phyloP scores from a whole-genome alignment of 2,113 vertebrate genomes.

The Hypocryptadius cinnamomeus region DNA sequence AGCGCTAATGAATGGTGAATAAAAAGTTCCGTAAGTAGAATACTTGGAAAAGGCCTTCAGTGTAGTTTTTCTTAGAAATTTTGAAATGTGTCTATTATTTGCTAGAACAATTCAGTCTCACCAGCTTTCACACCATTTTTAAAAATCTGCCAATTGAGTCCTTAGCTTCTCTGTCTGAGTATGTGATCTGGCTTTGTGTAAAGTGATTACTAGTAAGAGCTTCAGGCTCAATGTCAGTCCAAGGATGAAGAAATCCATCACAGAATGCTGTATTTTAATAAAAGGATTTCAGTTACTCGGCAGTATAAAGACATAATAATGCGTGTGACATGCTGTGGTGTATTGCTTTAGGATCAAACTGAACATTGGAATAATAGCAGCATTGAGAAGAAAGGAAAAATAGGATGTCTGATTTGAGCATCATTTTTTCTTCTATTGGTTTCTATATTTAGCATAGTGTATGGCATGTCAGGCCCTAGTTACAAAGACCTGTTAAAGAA shows the following conservation, averaged over 20 bases:
- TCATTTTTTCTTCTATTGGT: background rate
- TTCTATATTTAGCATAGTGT: background rate
- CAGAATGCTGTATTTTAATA: slow-evolving; percentile 52
- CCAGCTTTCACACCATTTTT: background rate
- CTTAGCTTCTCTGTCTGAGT: slow-evolving; percentile 17
- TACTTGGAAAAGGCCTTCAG: background rate
- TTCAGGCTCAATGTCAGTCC: slow-evolving; percentile 53
- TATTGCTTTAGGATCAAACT: slow-evolving; percentile 46
- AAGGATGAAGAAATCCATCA: slow-evolving; percentile 58
- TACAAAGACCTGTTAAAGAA: slow-evolving; percentile 1
- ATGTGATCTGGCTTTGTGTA: slow-evolving; percentile 44
- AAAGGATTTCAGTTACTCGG: slow-evolving; percentile 48
- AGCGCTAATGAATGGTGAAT: background rate
- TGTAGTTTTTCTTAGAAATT: background rate
- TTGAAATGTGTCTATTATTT: background rate
- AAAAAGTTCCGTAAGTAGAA: accelerated
- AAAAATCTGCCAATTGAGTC: slow-evolving; percentile 4
- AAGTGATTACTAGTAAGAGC: slow-evolving; percentile 57
- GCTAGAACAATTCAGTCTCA: background rate
- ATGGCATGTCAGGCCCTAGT: background rate
- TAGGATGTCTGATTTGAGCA: background rate
- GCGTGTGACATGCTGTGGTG: slow-evolving; percentile 36
- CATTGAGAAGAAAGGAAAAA: slow-evolving; percentile 10
- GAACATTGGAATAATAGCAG: slow-evolving; percentile 31
- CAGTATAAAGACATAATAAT: slow-evolving; percentile 39